These are phyloP conservation scores for Melieria omissa DNA, from an alignment of 2,888 invertebrate species.

Conservation along the genomic window DNA sequence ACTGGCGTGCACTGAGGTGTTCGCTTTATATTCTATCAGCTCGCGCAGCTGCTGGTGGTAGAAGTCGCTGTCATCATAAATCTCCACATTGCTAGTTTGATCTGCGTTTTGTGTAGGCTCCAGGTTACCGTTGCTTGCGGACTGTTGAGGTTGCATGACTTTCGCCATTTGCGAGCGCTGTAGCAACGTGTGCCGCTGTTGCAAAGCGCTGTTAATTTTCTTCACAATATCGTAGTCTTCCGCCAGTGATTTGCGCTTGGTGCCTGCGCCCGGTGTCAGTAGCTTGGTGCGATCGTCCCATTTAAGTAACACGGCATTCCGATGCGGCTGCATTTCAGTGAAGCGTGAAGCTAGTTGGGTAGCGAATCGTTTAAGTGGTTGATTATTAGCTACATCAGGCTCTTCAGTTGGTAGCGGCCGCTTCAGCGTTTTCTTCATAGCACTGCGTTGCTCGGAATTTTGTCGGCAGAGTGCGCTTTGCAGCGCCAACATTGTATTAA, in stretches of 20 bases:
- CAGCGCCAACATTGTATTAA: conserved; percentile 74
- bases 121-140: conserved; percentile 41
- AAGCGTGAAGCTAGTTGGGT: conserved; percentile 71
- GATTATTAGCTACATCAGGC: not conserved
- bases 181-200: conserved; percentile 80
- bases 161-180: conserved; percentile 69
- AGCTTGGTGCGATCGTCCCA: conserved; percentile 95
- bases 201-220: conserved; percentile 86
- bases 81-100: conserved; percentile 77
- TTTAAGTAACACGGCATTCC: conserved; percentile 86
- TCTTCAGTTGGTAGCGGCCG: conserved; percentile 41
- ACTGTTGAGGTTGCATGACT: conserved; percentile 57
- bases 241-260: conserved; percentile 68
- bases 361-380: conserved; percentile 61
- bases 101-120: conserved; percentile 61
- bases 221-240: conserved; percentile 69
- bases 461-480: conserved; percentile 73
- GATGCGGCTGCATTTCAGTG: conserved; percentile 73
- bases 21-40: conserved; percentile 90
- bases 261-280: conserved; percentile 73
- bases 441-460: conserved; percentile 76
- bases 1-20: conserved; percentile 83
- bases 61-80: conserved; percentile 97
- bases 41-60: conserved; percentile 93
- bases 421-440: conserved; percentile 60